Percentiles rank a stretch among this genome's conserved stretches.
These are phyloP conservation scores for Anableps anableps DNA, from an alignment of 2,797 vertebrate genomes.

Conservation along the genomic window DNA sequence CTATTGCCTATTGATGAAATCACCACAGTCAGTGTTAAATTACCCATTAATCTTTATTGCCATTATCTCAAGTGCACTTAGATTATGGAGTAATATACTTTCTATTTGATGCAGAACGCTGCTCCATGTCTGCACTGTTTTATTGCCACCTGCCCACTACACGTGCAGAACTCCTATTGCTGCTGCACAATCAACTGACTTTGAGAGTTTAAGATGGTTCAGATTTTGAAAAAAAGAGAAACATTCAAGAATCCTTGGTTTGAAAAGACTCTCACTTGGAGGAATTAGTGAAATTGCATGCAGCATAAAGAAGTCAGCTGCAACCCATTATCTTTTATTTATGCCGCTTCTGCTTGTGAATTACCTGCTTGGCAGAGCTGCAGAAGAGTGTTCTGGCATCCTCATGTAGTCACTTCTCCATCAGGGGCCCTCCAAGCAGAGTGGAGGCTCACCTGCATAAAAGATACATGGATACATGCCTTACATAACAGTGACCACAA, in stretches of 20 bases:
- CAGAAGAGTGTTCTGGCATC: conserved; percentile 78
- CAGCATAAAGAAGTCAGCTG: conserved; percentile 79
- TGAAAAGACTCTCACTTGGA: conserved; percentile 68
- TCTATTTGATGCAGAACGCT: conserved; percentile 49
- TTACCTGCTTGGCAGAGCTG: conserved; percentile 84
- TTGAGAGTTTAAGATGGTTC: conserved; percentile 45
- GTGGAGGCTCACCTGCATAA: conserved; percentile 80
- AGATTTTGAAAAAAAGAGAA: conserved; percentile 17
- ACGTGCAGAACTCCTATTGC: conserved; percentile 43
- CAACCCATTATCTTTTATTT: conserved; percentile 83
- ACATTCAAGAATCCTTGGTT: conserved; percentile 55
- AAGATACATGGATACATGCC: conserved; percentile 80
- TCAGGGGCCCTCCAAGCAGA: conserved; percentile 72
- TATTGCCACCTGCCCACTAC: conserved; percentile 59
- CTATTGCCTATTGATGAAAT: conserved; percentile 51
- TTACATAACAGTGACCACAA: conserved; percentile 71
- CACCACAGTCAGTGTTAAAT: conserved; percentile 36
- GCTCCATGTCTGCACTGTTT: conserved; percentile 43
- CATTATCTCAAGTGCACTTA: conserved; percentile 48
- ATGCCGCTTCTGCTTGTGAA: conserved; percentile 81
- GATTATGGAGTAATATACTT: conserved; percentile 35
- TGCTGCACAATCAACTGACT: conserved; percentile 44
- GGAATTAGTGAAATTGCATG: conserved; percentile 75
- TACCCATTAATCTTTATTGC: conserved; percentile 52
- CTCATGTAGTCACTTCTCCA: conserved; percentile 74